A percentile compares a stretch with the other conserved stretches of the same genome.
These are phyloP conservation scores for Antheraea yamamai DNA, from an alignment of 2,888 invertebrate species.

Conservation along the genomic window DNA sequence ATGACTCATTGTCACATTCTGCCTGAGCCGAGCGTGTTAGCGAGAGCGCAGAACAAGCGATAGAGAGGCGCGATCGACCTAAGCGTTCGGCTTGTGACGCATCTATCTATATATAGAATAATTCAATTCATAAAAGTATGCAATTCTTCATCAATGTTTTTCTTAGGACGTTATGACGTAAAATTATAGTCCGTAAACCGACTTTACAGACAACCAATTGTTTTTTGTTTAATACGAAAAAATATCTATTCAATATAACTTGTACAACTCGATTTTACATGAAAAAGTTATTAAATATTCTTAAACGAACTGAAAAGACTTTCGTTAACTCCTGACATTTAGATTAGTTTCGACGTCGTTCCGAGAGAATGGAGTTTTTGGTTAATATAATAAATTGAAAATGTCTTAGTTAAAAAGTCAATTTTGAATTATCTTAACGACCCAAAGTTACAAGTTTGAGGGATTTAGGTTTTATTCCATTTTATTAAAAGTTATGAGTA, in stretches of 20 bases:
- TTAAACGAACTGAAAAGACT: slow-evolving; percentile 8
- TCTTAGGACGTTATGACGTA: no score
- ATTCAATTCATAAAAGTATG: no score
- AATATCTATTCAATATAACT: background rate
- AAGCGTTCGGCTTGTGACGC: no score
- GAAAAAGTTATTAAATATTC: slow-evolving; percentile 13
- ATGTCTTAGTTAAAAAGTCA: slow-evolving; percentile 14
- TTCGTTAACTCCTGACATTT: slow-evolving; percentile 10
- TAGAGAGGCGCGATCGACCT: no score
- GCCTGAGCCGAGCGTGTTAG: no score
- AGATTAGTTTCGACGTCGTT: slow-evolving; percentile 2
- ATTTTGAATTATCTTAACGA: slow-evolving; percentile 4
- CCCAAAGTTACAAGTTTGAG: background rate
- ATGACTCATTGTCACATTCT: no score
- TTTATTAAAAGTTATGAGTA: background rate
- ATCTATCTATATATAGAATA: no score
- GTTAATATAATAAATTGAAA: slow-evolving; percentile 11
- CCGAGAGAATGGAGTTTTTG: background rate
- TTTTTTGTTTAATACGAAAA: background rate
- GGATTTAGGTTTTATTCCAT: background rate
- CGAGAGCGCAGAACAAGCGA: no score
- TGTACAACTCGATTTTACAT: background rate
- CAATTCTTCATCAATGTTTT: no score
- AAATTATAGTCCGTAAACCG: no score
- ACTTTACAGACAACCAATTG: no score